Evolutionary conservation across 2,797 vertebrate species (phyloP).

Genomic region (Bryconaethiops microstoma): DNA sequence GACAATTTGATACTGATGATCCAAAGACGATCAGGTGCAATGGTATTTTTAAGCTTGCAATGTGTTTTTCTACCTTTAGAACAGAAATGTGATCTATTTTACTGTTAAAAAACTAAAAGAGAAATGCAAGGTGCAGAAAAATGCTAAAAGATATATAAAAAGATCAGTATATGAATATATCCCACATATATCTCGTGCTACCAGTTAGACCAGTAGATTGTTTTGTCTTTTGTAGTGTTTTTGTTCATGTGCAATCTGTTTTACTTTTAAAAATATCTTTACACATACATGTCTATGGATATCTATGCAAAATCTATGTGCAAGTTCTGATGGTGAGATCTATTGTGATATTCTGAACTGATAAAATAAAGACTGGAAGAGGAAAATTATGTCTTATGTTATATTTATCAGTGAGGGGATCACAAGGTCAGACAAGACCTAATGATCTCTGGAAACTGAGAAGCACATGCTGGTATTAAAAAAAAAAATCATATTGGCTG

Average conservation of each 20-base stretch:
- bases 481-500: no score
- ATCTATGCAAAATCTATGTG: not conserved
- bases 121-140: not conserved
- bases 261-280: not conserved
- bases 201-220: not conserved
- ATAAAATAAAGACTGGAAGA: not conserved
- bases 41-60: conserved; percentile 16
- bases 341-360: not conserved
- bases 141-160: not conserved
- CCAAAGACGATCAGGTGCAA: conserved; percentile 17
- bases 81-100: not conserved
- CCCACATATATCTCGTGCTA: not conserved
- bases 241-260: conserved; percentile 10
- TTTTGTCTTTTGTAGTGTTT: not conserved
- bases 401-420: no score
- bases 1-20: conserved; percentile 17
- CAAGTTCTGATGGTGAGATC: not conserved
- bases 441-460: no score
- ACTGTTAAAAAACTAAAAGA: not conserved
- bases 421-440: no score
- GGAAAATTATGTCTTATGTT: not conserved
- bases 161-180: not conserved
- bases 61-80: not conserved
- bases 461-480: no score
- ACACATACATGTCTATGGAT: not conserved